A percentile compares a stretch with the other conserved stretches of the same genome.
Evolutionary conservation across 1,140 invertebrate genomes (phyloP).

Genomic region (Nasonia giraulti): DNA sequence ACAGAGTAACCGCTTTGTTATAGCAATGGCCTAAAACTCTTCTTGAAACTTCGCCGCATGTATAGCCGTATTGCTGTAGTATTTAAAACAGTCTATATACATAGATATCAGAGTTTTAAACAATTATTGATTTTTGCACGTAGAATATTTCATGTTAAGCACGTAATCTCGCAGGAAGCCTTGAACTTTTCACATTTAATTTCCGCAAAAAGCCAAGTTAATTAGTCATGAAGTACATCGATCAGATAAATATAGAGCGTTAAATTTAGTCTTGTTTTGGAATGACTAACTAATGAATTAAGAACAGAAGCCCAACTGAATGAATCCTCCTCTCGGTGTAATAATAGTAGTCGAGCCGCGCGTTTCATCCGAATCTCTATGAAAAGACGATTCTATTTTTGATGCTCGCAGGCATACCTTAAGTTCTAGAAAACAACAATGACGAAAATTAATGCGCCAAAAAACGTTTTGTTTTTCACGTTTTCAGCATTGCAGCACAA

Average conservation of each 20-base stretch:
- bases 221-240: neutral
- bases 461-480: neutral
- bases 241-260: neutral
- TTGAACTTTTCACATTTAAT: no score
- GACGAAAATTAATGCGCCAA: neutral
- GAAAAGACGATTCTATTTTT: conserved; percentile 36
- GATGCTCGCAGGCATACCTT: neutral
- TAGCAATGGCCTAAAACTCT: no score
- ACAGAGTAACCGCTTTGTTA: no score
- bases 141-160: no score
- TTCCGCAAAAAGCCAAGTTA: no score
- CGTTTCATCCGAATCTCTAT: neutral
- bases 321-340: neutral
- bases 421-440: neutral
- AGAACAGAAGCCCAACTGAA: neutral
- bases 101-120: no score
- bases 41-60: no score
- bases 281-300: neutral
- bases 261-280: neutral
- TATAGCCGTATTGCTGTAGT: no score
- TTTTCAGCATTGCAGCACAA: neutral
- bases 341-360: neutral
- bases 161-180: no score
- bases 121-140: no score
- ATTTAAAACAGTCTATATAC: no score